Conservation (phyloP, 37 sponge, comb jelly and placozoan species). For the Beroe ovata region DNA sequence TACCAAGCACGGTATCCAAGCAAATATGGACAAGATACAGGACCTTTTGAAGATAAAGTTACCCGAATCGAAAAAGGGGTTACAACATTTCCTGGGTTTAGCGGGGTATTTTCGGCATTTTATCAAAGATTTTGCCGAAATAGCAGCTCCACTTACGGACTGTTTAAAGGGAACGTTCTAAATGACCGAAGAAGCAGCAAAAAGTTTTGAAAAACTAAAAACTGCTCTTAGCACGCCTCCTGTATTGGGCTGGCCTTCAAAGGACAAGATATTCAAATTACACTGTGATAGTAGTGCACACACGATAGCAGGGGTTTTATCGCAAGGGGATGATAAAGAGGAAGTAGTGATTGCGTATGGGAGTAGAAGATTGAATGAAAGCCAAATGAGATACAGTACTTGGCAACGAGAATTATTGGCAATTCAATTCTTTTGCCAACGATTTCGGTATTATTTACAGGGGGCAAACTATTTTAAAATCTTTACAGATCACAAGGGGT, state of each 20-base stretch:
- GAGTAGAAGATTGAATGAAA: background rate
- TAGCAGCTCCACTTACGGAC: background rate
- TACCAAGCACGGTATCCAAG: background rate
- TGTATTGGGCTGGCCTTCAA: background rate
- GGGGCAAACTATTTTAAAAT: background rate
- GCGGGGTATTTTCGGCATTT: background rate
- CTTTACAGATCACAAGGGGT: background rate
- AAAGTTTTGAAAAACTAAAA: background rate
- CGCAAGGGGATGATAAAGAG: background rate
- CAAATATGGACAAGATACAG: conserved; percentile 25
- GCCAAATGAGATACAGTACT: background rate
- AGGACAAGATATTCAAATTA: background rate
- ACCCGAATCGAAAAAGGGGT: conserved; percentile 19
- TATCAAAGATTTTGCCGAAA: background rate
- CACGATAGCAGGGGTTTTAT: background rate
- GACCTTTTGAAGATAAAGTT: background rate
- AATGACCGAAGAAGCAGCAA: background rate
- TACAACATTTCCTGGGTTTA: conserved; percentile 23
- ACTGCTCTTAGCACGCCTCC: background rate
- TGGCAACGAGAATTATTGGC: background rate
- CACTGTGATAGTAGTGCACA: background rate
- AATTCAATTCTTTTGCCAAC: background rate
- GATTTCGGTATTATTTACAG: background rate
- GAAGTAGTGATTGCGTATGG: background rate
- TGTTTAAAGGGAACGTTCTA: background rate